Percentiles rank a stretch among this genome's conserved stretches.
Evolutionary conservation across 2,797 vertebrate species (phyloP).

Genomic region (Anguilla obscura): DNA sequence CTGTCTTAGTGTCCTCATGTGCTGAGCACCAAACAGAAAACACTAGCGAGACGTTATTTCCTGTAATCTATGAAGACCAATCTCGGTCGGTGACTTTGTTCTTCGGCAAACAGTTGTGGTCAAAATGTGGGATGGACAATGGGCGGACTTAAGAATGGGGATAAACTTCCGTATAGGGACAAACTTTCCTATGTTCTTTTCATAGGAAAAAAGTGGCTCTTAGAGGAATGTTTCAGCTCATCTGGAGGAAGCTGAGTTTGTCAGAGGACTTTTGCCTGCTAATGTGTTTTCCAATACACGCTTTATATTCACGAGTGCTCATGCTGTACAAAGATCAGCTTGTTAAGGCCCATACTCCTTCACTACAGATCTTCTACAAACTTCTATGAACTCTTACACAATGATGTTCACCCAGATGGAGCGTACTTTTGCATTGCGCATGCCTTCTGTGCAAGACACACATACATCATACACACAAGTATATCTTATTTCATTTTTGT

Average conservation of each 20-base stretch:
- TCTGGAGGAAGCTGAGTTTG: not conserved
- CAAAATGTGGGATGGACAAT: not conserved
- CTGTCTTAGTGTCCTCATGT: not conserved
- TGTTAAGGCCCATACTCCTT: not conserved
- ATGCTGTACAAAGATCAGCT: not conserved
- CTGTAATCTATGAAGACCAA: not conserved
- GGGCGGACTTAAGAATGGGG: too few relatives aligned
- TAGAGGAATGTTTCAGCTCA: not conserved
- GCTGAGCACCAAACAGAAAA: not conserved
- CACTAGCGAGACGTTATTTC: not conserved
- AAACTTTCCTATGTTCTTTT: not conserved
- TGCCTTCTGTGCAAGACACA: not conserved
- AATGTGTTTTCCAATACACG: not conserved
- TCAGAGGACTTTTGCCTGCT: not conserved
- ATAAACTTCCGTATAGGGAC: too few relatives aligned
- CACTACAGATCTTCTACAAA: not conserved
- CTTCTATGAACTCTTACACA: not conserved
- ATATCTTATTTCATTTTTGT: not conserved
- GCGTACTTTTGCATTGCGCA: not conserved
- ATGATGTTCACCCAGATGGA: slow-evolving; percentile 11
- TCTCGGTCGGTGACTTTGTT: not conserved
- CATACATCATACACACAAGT: not conserved
- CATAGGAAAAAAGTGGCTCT: not conserved
- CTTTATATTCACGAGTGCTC: not conserved
- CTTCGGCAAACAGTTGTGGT: not conserved